phyloP scores from a whole-genome alignment of 2,113 vertebrate species.

The Xenopus borealis region DNA sequence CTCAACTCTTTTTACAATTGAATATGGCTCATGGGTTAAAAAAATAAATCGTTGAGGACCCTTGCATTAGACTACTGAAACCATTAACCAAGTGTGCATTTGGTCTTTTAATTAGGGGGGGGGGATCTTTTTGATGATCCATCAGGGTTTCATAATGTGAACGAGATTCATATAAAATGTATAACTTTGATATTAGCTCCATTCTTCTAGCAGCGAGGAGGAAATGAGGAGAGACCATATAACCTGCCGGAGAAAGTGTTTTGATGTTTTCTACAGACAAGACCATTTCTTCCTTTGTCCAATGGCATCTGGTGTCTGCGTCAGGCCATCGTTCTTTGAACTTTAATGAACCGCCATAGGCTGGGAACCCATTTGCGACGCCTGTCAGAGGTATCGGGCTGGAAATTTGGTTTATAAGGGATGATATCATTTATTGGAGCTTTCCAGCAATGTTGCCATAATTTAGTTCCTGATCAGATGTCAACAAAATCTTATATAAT shows the following conservation, averaged over 20 bases:
- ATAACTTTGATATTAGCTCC: not conserved
- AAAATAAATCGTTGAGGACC: too few relatives aligned
- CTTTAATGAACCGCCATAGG: not conserved
- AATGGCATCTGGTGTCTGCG: too few relatives aligned
- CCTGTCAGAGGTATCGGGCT: not conserved
- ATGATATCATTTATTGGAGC: constrained; percentile 1
- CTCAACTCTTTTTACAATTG: too few relatives aligned
- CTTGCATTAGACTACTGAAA: too few relatives aligned
- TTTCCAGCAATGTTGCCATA: not conserved
- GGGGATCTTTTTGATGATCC: not conserved
- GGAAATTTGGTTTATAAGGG: not conserved
- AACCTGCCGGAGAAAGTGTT: not conserved
- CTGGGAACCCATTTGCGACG: not conserved
- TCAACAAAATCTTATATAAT: not conserved
- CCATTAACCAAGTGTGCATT: too few relatives aligned
- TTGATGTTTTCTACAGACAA: not conserved
- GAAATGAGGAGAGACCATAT: not conserved
- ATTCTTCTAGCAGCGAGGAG: too few relatives aligned
- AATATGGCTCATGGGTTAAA: too few relatives aligned
- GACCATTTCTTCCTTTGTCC: not conserved
- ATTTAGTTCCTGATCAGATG: not conserved
- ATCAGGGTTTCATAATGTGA: not conserved
- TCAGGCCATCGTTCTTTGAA: not conserved
- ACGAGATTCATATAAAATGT: not conserved
- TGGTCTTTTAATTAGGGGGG: not conserved